A percentile compares a stretch with the other conserved stretches of the same genome.
phyloP scores from a whole-genome alignment of 2,888 invertebrate species.

The Mythimna albipuncta region DNA sequence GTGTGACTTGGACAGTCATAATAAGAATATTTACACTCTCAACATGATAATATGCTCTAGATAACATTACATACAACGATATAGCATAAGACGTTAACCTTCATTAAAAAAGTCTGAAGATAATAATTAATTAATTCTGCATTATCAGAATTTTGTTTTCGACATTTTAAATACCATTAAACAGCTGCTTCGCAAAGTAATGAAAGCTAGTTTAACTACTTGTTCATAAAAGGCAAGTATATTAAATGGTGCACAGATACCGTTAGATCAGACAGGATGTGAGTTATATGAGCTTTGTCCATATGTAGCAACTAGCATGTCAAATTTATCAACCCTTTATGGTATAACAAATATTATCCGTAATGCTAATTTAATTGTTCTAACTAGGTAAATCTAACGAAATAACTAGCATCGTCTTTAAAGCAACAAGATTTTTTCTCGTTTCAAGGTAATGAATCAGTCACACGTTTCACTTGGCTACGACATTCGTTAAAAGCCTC shows the following conservation, averaged over 20 bases:
- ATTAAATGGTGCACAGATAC: slow-evolving; percentile 30
- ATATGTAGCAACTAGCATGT: neutral
- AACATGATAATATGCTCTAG: slow-evolving; percentile 29
- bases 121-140: slow-evolving; percentile 39
- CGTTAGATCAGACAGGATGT: slow-evolving; percentile 39
- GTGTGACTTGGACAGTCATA: slow-evolving; percentile 23
- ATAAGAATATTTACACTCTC: slow-evolving; percentile 31
- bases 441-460: slow-evolving; percentile 58
- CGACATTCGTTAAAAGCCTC: slow-evolving; percentile 82
- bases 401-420: slow-evolving; percentile 1
- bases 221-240: slow-evolving; percentile 10
- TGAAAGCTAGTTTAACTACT: slow-evolving; percentile 16
- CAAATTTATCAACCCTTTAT: slow-evolving; percentile 1
- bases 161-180: slow-evolving; percentile 20
- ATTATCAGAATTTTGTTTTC: slow-evolving; percentile 17
- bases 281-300: slow-evolving; percentile 16
- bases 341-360: neutral
- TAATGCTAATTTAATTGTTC: neutral
- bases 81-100: slow-evolving; percentile 3
- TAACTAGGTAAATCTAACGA: neutral
- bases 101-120: slow-evolving; percentile 17
- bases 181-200: slow-evolving; percentile 26
- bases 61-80: slow-evolving; percentile 11
- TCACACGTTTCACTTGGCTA: slow-evolving; percentile 68
- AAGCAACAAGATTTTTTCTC: slow-evolving; percentile 2